Evolutionary conservation across 2,113 vertebrate species (phyloP).

Genomic region (Bungarus multicinctus): DNA sequence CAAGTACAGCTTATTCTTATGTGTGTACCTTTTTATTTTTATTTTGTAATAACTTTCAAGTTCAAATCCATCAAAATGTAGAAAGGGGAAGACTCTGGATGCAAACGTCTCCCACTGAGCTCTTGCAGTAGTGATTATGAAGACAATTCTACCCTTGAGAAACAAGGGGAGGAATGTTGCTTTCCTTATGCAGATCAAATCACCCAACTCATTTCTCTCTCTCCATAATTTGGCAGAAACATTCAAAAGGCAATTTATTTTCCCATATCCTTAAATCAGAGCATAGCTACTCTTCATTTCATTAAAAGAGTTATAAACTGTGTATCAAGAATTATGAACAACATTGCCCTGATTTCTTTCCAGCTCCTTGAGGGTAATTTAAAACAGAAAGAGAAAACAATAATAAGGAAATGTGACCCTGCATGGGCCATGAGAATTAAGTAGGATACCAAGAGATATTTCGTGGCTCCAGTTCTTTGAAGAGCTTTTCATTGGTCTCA

Average conservation of each 20-base stretch:
- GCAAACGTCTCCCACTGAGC: background rate
- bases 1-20: background rate
- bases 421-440: background rate
- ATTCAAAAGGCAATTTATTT: background rate
- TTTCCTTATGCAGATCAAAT: background rate
- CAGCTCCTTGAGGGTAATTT: slow-evolving; percentile 18
- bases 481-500: background rate
- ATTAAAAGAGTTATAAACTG: slow-evolving; percentile 27
- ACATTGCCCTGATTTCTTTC: background rate
- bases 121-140: background rate
- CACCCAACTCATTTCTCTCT: background rate
- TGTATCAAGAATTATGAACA: slow-evolving; percentile 35
- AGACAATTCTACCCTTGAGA: background rate
- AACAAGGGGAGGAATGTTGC: background rate
- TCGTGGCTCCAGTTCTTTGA: slow-evolving; percentile 6
- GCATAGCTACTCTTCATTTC: background rate
- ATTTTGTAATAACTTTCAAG: background rate
- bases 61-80: background rate
- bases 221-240: background rate
- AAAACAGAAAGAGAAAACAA: slow-evolving; percentile 17
- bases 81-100: background rate
- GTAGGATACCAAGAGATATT: background rate
- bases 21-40: background rate
- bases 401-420: slow-evolving; percentile 8
- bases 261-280: background rate